These are phyloP conservation scores for Osedax fenrisi DNA, from an alignment of 2,888 invertebrate genomes.

Conservation along the genomic window DNA sequence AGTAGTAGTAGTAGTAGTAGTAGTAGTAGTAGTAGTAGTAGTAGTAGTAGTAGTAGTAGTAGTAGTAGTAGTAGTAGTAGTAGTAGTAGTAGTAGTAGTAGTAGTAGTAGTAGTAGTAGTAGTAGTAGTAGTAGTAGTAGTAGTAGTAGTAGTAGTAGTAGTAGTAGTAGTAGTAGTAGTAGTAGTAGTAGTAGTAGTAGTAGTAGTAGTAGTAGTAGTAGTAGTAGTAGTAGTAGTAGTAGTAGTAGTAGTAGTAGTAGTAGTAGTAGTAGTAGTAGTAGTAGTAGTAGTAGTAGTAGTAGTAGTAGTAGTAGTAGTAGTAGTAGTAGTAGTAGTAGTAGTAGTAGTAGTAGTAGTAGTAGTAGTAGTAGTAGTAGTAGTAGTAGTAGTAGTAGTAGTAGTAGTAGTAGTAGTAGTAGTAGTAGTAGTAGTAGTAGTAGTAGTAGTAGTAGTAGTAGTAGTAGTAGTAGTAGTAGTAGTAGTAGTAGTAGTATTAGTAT, in stretches of 20 bases:
- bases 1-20: slow-evolving; percentile 23
- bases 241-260: slow-evolving; percentile 19
- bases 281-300: slow-evolving; percentile 21
- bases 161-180: slow-evolving; percentile 20
- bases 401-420: slow-evolving; percentile 14
- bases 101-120: slow-evolving; percentile 22
- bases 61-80: slow-evolving; percentile 22
- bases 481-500: slow-evolving; percentile 20
- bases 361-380: slow-evolving; percentile 19
- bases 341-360: slow-evolving; percentile 20
- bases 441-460: slow-evolving; percentile 22
- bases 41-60: slow-evolving; percentile 9
- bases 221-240: slow-evolving; percentile 15
- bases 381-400: slow-evolving; percentile 16
- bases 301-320: slow-evolving; percentile 23
- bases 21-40: slow-evolving; percentile 9
- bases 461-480: slow-evolving; percentile 20
- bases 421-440: slow-evolving; percentile 13
- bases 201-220: slow-evolving; percentile 21
- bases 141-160: slow-evolving; percentile 22
- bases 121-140: slow-evolving; percentile 11
- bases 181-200: slow-evolving; percentile 19
- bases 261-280: slow-evolving; percentile 23
- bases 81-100: slow-evolving; percentile 20
- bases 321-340: slow-evolving; percentile 16